Evolutionary conservation across 2,888 invertebrate species (phyloP), one percentile per base, ranked within the genome.

Genomic region (Hetaerina titia): DNA sequence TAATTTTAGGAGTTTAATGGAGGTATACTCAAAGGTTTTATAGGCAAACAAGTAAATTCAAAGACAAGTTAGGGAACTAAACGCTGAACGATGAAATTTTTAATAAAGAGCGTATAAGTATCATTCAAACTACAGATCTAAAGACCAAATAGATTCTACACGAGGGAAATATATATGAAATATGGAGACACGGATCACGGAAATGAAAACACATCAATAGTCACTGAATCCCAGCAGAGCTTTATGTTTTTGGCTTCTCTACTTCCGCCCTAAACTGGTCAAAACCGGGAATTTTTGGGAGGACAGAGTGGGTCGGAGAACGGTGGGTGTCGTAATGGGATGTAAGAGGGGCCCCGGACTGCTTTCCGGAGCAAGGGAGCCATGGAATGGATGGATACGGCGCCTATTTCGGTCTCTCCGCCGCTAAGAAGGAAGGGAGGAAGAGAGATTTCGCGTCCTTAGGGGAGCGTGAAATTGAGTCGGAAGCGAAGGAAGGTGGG

Each of bases 401-500:
- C 31, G 31, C 81, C 81, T 15, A 22, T 69, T 22, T 81, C n/a
- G 58, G 22, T 22, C 58, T 56, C 22, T 8, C n/a, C 57, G 58
- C 56, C 11, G 57, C n/a, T 58, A 89, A 57, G 22, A 57, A 57
- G 58, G 58, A 88, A 58, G 31, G 81, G 57, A 58, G 57, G 7
- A n/a, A 56, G 89, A 22, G 45, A 88, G 89, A 89, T 89, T 89
- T 89, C 57, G n/a, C n/a, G 22, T 17, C 57, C 89, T 56, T n/a
- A 57, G 22, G 56, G 89, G 58, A 57, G 57, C 89, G 57, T 89
- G 89, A 56, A 56, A 89, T 89, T 89, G 89, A 89, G 89, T 89
- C 56, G 89, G 56, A 56, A 19, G 22, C 22, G 22, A 22, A 25
- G n/a, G n/a, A 6, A 8, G 13, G 31, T 6, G 89, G 89, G 57